A percentile compares a stretch with the other conserved stretches of the same genome.
Evolutionary conservation across 35 echinoderm and acorn worm species (phyloP).

Genomic region (Ophioderma brevispina): DNA sequence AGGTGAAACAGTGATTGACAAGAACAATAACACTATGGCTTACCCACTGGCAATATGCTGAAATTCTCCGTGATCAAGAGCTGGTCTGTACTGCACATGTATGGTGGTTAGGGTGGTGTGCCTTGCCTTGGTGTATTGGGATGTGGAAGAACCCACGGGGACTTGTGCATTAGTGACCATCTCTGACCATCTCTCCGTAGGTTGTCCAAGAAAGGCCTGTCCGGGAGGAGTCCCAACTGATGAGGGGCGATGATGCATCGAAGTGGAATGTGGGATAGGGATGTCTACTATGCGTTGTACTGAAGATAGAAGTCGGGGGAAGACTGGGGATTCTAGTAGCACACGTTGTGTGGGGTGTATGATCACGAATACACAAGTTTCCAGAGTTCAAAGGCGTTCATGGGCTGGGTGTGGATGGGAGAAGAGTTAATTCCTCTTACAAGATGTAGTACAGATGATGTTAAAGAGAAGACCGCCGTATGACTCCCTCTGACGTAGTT

Average conservation of each 20-base stretch:
- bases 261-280: background rate
- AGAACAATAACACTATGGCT: background rate
- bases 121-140: background rate
- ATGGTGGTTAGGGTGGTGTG: background rate
- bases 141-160: background rate
- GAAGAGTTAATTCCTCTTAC: background rate
- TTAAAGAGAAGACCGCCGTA: background rate
- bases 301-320: background rate
- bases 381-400: background rate
- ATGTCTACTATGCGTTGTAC: background rate
- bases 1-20: no score
- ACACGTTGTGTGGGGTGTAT: background rate
- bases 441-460: background rate
- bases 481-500: background rate
- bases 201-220: background rate
- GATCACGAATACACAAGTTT: background rate
- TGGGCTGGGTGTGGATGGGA: background rate
- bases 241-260: background rate
- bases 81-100: background rate
- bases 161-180: background rate
- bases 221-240: background rate
- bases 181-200: background rate
- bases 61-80: background rate
- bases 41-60: background rate
- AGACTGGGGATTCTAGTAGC: background rate